Conservation (phyloP, 2,888 invertebrate species). For the Drosophila siamana region DNA sequence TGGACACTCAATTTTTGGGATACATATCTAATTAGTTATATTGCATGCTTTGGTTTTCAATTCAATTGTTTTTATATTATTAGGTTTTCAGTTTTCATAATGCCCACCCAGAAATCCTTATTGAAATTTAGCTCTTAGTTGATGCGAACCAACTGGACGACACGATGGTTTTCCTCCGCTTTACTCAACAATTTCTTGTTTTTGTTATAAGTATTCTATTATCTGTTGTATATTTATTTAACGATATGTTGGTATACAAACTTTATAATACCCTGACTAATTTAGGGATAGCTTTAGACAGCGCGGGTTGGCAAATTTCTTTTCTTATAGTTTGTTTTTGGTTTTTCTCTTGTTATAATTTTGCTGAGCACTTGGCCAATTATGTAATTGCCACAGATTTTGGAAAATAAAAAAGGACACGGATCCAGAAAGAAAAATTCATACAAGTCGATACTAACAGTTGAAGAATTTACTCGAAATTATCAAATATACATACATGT, state of each 20-base stretch:
- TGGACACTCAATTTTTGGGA: constrained; percentile 49
- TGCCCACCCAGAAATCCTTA: constrained; percentile 36
- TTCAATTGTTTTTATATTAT: not conserved
- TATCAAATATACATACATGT: too few species aligned
- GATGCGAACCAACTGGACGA: constrained; percentile 44
- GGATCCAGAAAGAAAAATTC: constrained; percentile 20
- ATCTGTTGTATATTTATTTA: constrained; percentile 69
- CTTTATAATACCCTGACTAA: constrained; percentile 76
- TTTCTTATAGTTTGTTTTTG: not conserved
- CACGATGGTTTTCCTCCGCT: constrained; percentile 19
- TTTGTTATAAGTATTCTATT: constrained; percentile 52
- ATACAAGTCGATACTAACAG: constrained; percentile 8
- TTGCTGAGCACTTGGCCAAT: constrained; percentile 58
- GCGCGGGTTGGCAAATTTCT: constrained; percentile 46
- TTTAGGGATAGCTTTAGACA: constrained; percentile 58
- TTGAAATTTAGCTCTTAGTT: constrained; percentile 30
- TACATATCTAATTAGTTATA: constrained; percentile 65
- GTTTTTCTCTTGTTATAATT: not conserved
- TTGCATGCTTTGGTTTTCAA: constrained; percentile 16
- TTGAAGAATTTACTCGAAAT: constrained; percentile 11
- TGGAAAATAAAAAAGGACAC: constrained; percentile 16
- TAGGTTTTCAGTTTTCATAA: constrained; percentile 17
- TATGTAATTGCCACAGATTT: constrained; percentile 36
- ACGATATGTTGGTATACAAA: constrained; percentile 83
- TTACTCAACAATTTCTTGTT: constrained; percentile 29